Percentiles rank a stretch among this genome's conserved stretches.
Evolutionary conservation across 2,797 vertebrate genomes (phyloP).

Genomic region (Chelmon rostratus): DNA sequence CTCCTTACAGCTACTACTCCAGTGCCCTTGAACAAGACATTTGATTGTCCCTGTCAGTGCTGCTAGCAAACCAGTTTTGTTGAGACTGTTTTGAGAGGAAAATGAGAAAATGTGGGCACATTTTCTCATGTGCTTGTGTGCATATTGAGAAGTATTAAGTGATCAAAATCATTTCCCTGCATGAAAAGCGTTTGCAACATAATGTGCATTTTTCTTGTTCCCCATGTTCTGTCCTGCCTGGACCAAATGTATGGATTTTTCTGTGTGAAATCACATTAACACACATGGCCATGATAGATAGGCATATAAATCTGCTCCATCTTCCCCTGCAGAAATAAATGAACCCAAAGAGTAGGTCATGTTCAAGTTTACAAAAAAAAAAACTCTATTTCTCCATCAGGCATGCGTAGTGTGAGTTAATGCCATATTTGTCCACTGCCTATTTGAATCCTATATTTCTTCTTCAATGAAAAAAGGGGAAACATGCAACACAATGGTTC

Average conservation of each 20-base stretch:
- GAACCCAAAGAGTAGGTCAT: slow-evolving; percentile 12
- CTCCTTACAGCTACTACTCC: not conserved
- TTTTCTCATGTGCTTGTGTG: not conserved
- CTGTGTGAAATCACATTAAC: slow-evolving; percentile 42
- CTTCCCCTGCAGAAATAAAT: slow-evolving; percentile 36
- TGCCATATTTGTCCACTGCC: slow-evolving; percentile 6
- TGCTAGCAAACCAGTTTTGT: not conserved
- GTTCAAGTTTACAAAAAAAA: slow-evolving; percentile 1
- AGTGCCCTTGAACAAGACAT: slow-evolving; percentile 5
- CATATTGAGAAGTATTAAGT: slow-evolving; percentile 25
- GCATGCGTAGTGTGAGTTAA: slow-evolving; percentile 8
- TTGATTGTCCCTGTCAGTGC: not conserved
- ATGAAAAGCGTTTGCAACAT: slow-evolving; percentile 15
- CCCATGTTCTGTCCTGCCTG: slow-evolving; percentile 3
- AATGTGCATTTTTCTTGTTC: not conserved
- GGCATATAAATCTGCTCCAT: slow-evolving; percentile 6
- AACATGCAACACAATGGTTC: not conserved
- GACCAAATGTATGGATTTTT: slow-evolving; percentile 25
- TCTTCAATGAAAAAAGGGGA: not conserved
- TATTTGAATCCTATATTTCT: not conserved
- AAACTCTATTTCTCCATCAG: slow-evolving; percentile 21
- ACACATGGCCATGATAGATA: slow-evolving; percentile 23
- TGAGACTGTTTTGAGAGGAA: not conserved
- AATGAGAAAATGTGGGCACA: not conserved
- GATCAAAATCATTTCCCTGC: slow-evolving; percentile 6